Base-by-base conservation (phyloP, 2,888 invertebrate species). In the Pristionchus arcanus region DNA sequence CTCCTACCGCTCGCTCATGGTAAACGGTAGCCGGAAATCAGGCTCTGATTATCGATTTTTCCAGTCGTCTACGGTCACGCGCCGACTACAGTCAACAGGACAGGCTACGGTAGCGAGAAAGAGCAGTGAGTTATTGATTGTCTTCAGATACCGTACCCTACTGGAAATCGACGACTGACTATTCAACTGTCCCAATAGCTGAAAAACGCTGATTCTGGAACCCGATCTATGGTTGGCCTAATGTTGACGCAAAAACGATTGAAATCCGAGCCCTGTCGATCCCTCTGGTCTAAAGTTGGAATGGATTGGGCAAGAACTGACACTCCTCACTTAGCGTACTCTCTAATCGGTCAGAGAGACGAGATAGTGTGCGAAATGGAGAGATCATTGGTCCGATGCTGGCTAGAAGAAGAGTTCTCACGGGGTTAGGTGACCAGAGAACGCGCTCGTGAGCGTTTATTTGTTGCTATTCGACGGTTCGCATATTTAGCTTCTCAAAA, bases 61-160 rank as follows among this genome's bases (percentile, higher is more conserved):
- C 15, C 83, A 83, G 83, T 55, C 74, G 21, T 42, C 77, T 7
- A 31, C 49, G 28, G 25, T 87, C 68, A 21, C 87, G 19, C 66
- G 42, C 15, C 87, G 87, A 25, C 87, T 87, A 28, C 87, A 87
- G 68, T 87, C 87, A 42, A 66, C 37, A n/a, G 68, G 37, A 25
- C 87, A 87, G 87, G 68, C 42, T 42, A 87, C 42, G 37, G 68
- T 49, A 34, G 42, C 68, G 59, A 66, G 66, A 28, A 87, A 85
- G 84, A 59, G 31, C 59, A 55, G 84, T 85, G 37, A 55, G 84
- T 85, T 42, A 63, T 55, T 5, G 55, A 55, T 55, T 55, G 1
- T 21, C 9, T 49, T 3, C 4, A 13, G 13, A 9, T 49, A 49
- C 42, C 42, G 42, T 49, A 49, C 42, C 42, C 42, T 49, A 7